Evolutionary conservation across 2,113 vertebrate genomes (phyloP).

Genomic region (Hydrochoerus hydrochaeris): DNA sequence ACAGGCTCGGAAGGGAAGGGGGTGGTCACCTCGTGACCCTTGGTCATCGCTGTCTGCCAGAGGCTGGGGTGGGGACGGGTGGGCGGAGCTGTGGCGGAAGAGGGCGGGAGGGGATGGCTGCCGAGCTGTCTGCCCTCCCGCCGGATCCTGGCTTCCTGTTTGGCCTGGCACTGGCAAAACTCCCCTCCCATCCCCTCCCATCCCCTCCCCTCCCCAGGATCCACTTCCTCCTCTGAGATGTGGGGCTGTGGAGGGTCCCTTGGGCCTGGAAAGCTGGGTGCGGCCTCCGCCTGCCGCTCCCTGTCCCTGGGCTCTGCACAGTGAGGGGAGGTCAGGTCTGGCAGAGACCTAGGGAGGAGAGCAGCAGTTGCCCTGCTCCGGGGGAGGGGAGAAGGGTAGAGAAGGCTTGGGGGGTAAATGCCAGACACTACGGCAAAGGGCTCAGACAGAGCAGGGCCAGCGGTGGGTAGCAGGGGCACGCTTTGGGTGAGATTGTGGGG

Average conservation of each 20-base stretch:
- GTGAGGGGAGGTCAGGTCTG: not conserved
- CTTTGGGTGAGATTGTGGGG: not conserved
- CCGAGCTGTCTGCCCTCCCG: not conserved
- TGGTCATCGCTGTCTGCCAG: not conserved
- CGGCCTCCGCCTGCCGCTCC: not conserved
- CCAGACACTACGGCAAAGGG: not conserved
- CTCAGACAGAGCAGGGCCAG: not conserved
- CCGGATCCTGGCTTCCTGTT: constrained; percentile 77
- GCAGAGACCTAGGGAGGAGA: not conserved
- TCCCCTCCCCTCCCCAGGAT: not conserved
- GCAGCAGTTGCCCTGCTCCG: not conserved
- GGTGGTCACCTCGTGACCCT: rapidly evolving
- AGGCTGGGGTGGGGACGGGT: not conserved
- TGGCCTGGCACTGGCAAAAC: constrained; percentile 51
- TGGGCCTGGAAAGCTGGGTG: constrained; percentile 7
- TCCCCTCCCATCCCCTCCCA: not conserved
- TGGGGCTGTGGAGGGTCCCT: constrained; percentile 6
- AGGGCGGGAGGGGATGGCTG: not conserved
- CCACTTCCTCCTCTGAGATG: constrained; percentile 54
- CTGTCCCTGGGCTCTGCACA: not conserved
- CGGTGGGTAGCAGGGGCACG: not conserved
- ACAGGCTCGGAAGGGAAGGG: not conserved
- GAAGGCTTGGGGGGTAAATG: not conserved
- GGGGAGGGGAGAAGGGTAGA: not conserved
- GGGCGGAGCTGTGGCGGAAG: not conserved